Conservation (phyloP, 2,888 invertebrate species). For the Bruchidius siliquastri region DNA sequence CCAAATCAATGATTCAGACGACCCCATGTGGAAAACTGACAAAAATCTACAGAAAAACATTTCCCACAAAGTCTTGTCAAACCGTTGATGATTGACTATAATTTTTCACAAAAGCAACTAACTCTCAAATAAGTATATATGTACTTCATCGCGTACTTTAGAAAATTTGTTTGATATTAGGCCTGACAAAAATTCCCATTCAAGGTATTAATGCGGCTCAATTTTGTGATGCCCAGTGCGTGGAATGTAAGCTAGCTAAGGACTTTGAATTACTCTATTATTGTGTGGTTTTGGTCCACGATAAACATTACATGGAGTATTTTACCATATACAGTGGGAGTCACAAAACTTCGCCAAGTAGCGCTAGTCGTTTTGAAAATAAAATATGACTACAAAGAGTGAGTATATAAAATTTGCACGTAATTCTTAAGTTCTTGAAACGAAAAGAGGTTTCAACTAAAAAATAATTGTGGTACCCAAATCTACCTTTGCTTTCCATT, state of each 20-base stretch:
- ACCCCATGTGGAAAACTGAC: background rate
- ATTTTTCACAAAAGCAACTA: background rate
- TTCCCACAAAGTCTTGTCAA: background rate
- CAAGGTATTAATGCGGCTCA: background rate
- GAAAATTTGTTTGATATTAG: background rate
- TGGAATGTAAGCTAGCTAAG: background rate
- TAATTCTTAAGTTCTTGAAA: too few relatives aligned
- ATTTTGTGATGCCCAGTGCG: background rate
- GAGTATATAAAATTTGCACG: too few relatives aligned
- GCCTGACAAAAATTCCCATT: background rate
- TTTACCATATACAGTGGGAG: background rate
- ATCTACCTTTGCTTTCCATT: too few relatives aligned
- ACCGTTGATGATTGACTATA: background rate
- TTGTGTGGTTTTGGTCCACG: constrained; percentile 23
- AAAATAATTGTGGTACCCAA: too few relatives aligned
- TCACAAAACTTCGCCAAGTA: background rate
- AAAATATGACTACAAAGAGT: background rate
- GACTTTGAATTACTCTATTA: constrained; percentile 13
- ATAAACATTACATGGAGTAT: background rate
- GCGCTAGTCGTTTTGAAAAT: background rate
- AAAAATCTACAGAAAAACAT: background rate
- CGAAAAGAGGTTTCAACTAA: too few relatives aligned
- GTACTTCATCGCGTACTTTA: background rate
- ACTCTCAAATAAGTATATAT: background rate
- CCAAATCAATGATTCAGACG: background rate